phyloP scores from a whole-genome alignment of 2,888 invertebrate species.

The Lydus trimaculatus region DNA sequence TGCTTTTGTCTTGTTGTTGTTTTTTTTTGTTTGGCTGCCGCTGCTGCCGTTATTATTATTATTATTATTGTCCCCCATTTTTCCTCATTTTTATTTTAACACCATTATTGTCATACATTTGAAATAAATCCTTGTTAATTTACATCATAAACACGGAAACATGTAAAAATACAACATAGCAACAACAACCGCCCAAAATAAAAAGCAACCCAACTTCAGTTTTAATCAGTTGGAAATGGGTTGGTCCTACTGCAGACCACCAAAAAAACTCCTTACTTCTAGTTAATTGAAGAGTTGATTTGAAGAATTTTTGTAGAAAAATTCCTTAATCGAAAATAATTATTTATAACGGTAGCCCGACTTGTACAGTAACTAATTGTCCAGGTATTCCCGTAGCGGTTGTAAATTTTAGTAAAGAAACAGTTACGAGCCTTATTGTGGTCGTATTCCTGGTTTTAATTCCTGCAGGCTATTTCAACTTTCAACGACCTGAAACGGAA shows the following conservation, averaged over 20 bases:
- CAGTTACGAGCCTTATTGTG: constrained; percentile 37
- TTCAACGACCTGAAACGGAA: constrained; percentile 26
- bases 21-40: neutral
- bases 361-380: constrained; percentile 12
- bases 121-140: constrained; percentile 28
- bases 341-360: neutral
- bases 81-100: neutral
- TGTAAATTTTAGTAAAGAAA: constrained; percentile 37
- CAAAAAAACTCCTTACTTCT: neutral
- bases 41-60: too few species aligned
- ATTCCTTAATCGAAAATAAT: neutral
- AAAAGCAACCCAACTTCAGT: neutral
- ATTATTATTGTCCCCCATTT: neutral
- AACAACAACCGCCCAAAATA: neutral
- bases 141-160: constrained; percentile 21
- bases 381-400: constrained; percentile 25
- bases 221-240: constrained; percentile 13
- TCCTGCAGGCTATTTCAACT: constrained; percentile 34
- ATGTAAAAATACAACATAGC: constrained; percentile 8
- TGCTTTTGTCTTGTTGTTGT: neutral
- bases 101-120: constrained; percentile 8
- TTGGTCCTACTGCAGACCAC: neutral
- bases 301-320: neutral
- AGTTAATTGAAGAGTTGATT: too few species aligned
- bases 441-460: constrained; percentile 33